Evolutionary conservation across 2,113 vertebrate genomes (phyloP).

Genomic region (Cinclus cinclus): DNA sequence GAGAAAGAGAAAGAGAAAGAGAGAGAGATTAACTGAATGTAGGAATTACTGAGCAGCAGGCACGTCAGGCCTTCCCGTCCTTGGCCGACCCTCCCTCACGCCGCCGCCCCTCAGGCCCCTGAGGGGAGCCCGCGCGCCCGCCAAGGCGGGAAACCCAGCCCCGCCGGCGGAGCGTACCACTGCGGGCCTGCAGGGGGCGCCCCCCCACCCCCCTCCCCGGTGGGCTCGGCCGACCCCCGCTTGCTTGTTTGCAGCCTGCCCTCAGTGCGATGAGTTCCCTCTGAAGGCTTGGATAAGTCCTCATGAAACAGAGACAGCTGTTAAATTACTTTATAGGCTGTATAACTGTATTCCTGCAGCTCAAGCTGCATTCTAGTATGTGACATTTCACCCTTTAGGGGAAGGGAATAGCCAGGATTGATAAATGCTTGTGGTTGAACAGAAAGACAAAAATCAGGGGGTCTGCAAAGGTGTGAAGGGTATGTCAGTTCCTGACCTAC

Average conservation of each 20-base stretch:
- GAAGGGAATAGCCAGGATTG: too few species aligned
- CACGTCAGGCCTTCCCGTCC: fast-evolving
- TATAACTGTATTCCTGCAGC: neutral
- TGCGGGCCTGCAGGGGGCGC: fast-evolving
- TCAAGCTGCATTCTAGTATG: neutral
- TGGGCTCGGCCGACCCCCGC: neutral
- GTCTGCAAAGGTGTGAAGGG: neutral
- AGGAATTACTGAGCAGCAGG: fast-evolving
- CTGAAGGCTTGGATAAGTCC: fast-evolving
- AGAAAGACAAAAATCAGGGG: neutral
- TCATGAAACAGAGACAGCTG: neutral
- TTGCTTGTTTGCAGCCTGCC: fast-evolving
- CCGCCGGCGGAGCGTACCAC: neutral
- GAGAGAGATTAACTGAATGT: fast-evolving
- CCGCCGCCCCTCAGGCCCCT: fast-evolving
- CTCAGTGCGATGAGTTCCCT: fast-evolving
- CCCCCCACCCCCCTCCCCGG: fast-evolving
- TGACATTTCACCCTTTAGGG: neutral
- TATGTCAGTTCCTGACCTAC: too few species aligned
- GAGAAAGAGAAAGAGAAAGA: too few species aligned
- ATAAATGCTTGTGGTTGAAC: neutral
- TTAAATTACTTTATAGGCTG: neutral
- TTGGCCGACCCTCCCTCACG: fast-evolving
- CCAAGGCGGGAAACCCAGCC: neutral
- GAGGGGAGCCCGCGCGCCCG: fast-evolving